Conservation (phyloP, 2,888 invertebrate genomes). For the Myopa testacea region DNA sequence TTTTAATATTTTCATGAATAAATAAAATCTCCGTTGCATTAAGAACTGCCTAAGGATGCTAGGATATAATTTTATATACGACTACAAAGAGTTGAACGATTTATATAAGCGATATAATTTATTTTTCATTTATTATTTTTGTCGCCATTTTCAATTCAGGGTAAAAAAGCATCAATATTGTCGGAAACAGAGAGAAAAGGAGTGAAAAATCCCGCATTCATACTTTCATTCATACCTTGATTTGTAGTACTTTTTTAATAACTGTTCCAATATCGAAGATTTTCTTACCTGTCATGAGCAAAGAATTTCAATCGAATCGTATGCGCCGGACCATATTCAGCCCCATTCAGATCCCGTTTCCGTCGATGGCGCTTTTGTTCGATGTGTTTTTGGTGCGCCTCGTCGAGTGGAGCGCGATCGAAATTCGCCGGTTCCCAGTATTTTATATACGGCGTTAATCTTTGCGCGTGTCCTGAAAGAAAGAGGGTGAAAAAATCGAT, state of each 20-base stretch:
- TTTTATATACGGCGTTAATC: slow-evolving; percentile 79
- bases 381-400: slow-evolving; percentile 66
- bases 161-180: too few relatives aligned
- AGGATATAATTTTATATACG: too few relatives aligned
- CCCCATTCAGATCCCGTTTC: slow-evolving; percentile 62
- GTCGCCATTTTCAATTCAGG: too few relatives aligned
- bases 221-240: too few relatives aligned
- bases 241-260: neutral
- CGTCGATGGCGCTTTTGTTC: slow-evolving; percentile 64
- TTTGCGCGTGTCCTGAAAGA: slow-evolving; percentile 71
- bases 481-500: neutral
- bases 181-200: too few relatives aligned
- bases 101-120: too few relatives aligned
- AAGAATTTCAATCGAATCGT: slow-evolving; percentile 67
- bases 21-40: too few relatives aligned
- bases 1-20: too few relatives aligned
- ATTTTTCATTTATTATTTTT: too few relatives aligned
- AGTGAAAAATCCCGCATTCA: too few relatives aligned
- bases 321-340: slow-evolving; percentile 63
- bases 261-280: neutral
- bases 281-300: slow-evolving; percentile 68
- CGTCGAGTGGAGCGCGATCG: slow-evolving; percentile 70
- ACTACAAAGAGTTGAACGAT: too few relatives aligned
- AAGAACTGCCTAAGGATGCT: too few relatives aligned
- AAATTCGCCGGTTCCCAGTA: slow-evolving; percentile 85